Evolutionary conservation across 2,888 invertebrate species (phyloP).

Genomic region (Troglohyphantes excavatus): DNA sequence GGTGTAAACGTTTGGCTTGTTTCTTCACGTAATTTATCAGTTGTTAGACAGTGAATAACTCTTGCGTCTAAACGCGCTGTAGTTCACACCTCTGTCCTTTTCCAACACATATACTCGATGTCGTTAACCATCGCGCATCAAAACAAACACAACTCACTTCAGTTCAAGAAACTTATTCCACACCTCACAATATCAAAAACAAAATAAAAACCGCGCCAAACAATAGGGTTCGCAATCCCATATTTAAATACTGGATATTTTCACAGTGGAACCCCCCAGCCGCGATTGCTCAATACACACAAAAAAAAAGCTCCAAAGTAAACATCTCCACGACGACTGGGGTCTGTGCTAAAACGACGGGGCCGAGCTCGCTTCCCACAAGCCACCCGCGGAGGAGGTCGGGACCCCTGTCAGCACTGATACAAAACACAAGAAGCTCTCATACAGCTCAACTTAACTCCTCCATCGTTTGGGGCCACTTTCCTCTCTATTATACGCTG

Average conservation of each 20-base stretch:
- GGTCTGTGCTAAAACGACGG: not conserved
- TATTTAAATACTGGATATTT: conserved; percentile 55
- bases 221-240: conserved; percentile 10
- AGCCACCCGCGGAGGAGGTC: conserved; percentile 69
- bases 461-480: conserved; percentile 42
- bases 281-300: conserved; percentile 36
- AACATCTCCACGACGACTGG: conserved; percentile 20
- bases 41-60: no score
- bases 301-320: conserved; percentile 14
- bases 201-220: not conserved
- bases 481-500: not conserved
- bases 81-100: not conserved
- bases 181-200: not conserved
- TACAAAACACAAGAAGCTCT: conserved; percentile 51
- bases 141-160: not conserved
- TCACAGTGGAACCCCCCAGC: conserved; percentile 21
- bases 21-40: no score
- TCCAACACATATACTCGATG: not conserved
- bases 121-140: not conserved
- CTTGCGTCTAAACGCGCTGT: no score
- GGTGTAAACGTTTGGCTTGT: no score
- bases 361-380: not conserved
- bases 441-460: conserved; percentile 20
- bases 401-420: conserved; percentile 71
- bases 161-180: conserved; percentile 50